These are phyloP conservation scores for Plagodis pulveraria DNA, from an alignment of 2,888 invertebrate genomes.

Conservation along the genomic window DNA sequence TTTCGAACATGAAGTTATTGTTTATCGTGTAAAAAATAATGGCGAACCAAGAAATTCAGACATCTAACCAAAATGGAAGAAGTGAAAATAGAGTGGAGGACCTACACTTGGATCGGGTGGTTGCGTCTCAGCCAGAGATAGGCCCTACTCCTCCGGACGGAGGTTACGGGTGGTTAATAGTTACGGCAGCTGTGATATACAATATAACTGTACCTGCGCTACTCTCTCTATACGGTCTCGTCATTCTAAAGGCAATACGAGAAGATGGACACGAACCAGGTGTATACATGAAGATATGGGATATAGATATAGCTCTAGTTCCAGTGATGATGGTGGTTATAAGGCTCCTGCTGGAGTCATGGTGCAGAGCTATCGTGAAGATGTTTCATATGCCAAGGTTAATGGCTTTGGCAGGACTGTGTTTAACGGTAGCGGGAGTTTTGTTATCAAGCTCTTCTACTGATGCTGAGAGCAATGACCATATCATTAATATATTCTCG, in stretches of 20 bases:
- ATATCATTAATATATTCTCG: constrained; percentile 78
- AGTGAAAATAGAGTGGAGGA: constrained; percentile 62
- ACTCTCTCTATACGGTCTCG: constrained; percentile 82
- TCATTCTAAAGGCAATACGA: constrained; percentile 79
- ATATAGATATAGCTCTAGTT: constrained; percentile 83
- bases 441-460: constrained; percentile 80
- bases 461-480: constrained; percentile 71
- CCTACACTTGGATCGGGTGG: constrained; percentile 84
- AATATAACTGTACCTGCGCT: constrained; percentile 86
- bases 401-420: constrained; percentile 83
- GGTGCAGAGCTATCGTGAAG: constrained; percentile 83
- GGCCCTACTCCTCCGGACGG: constrained; percentile 88
- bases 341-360: constrained; percentile 85
- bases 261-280: constrained; percentile 74
- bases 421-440: constrained; percentile 84
- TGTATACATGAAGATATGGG: constrained; percentile 79
- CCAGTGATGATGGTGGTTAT: constrained; percentile 86
- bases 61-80: constrained; percentile 45
- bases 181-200: constrained; percentile 84
- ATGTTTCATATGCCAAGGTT: constrained; percentile 85
- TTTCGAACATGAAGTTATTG: constrained; percentile 68
- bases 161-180: constrained; percentile 88
- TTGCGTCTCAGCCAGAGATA: constrained; percentile 87
- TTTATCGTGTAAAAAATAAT: constrained; percentile 63
- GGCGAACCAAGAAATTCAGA: constrained; percentile 57